phyloP scores from a whole-genome alignment of 2,888 invertebrate genomes.

The Deilephila elpenor region DNA sequence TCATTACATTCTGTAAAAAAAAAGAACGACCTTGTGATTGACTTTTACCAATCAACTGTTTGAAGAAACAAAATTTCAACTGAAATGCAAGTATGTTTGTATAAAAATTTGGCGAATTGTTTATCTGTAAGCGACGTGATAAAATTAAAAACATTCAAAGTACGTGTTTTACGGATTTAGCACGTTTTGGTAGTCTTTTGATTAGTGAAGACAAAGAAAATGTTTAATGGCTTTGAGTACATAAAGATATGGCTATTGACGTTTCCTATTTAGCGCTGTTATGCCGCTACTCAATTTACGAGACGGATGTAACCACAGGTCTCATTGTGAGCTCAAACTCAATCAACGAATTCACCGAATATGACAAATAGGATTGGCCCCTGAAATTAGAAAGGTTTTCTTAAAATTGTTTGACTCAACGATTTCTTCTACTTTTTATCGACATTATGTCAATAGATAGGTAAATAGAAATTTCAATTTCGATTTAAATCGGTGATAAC shows the following conservation, averaged over 20 bases:
- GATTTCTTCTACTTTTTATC: not conserved
- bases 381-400: not conserved
- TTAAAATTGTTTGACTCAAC: not conserved
- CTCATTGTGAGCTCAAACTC: not conserved
- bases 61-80: no score
- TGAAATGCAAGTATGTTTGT: not conserved
- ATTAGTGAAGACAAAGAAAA: not conserved
- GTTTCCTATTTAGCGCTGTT: not conserved
- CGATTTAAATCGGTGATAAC: no score
- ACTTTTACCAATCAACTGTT: no score
- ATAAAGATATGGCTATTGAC: not conserved
- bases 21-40: no score
- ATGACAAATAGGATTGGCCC: not conserved
- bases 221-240: not conserved
- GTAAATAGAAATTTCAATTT: not conserved
- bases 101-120: not conserved
- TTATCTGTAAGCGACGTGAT: slow-evolving; percentile 20
- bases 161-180: not conserved
- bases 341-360: not conserved
- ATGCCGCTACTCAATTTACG: not conserved
- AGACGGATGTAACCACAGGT: no score
- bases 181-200: not conserved
- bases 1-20: no score
- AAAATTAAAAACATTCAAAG: not conserved
- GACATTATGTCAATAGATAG: not conserved